Evolutionary conservation across 2,888 invertebrate species (phyloP).

Genomic region (Crepidodera aurea): DNA sequence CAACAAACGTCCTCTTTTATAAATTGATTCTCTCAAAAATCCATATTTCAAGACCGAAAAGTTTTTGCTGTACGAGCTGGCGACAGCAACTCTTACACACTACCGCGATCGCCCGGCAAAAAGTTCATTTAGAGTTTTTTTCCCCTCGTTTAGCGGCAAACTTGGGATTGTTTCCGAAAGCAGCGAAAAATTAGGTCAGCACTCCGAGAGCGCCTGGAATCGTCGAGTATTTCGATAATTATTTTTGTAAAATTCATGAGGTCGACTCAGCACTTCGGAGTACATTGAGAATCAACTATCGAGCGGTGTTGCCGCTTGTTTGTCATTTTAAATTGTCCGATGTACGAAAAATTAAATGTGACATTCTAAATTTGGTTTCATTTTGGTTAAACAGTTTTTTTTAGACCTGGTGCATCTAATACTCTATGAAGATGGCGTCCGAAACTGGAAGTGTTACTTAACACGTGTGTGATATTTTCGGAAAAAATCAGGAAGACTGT

Average conservation of each 20-base stretch:
- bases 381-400: too few species aligned
- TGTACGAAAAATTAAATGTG: not conserved
- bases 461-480: too few species aligned
- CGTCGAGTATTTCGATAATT: slow-evolving; percentile 2
- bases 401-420: not conserved
- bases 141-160: slow-evolving; percentile 9
- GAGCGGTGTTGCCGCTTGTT: not conserved
- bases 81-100: slow-evolving; percentile 1
- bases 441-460: too few species aligned
- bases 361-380: too few species aligned
- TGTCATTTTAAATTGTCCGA: not conserved
- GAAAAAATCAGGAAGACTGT: too few species aligned
- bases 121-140: slow-evolving; percentile 1
- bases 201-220: not conserved
- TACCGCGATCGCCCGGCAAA: not conserved
- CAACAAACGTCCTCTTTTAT: too few species aligned
- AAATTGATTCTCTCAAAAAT: not conserved
- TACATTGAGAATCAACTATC: slow-evolving; percentile 5
- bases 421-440: too few species aligned
- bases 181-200: slow-evolving; percentile 15
- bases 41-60: not conserved
- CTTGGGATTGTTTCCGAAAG: slow-evolving; percentile 18
- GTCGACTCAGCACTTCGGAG: not conserved
- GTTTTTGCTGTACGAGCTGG: not conserved
- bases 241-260: slow-evolving; percentile 5